These are phyloP conservation scores for Sterna hirundo DNA, from an alignment of 2,113 vertebrate genomes.

Conservation along the genomic window DNA sequence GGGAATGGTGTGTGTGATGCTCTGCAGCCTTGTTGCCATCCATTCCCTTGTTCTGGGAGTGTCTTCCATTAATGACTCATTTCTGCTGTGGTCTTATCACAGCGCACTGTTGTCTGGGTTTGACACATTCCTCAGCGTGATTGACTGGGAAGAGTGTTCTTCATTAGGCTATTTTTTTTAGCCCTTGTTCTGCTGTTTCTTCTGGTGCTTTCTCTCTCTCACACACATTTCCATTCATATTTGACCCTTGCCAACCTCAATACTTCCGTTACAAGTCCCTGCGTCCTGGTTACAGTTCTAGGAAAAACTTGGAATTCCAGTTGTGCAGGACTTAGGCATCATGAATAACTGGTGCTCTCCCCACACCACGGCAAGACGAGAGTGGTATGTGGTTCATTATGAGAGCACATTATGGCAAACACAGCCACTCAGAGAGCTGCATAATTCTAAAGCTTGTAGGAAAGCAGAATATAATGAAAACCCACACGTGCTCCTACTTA, in stretches of 20 bases:
- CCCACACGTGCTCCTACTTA: background rate
- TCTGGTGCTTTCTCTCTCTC: background rate
- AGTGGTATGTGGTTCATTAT: background rate
- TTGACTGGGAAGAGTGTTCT: background rate
- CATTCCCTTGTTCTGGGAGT: background rate
- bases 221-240: background rate
- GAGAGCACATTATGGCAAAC: background rate
- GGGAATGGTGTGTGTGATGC: background rate
- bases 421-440: background rate
- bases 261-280: background rate
- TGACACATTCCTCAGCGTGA: slow-evolving; percentile 4
- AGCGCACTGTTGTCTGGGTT: background rate
- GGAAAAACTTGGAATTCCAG: background rate
- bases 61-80: background rate
- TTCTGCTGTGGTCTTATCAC: background rate
- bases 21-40: background rate
- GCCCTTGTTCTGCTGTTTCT: background rate
- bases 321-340: background rate
- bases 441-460: background rate
- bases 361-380: background rate
- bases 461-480: background rate
- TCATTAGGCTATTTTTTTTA: background rate
- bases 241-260: background rate
- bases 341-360: background rate
- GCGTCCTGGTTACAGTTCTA: background rate